Evolutionary conservation across 2,113 vertebrate species (phyloP).

Genomic region (Candoia aspera): DNA sequence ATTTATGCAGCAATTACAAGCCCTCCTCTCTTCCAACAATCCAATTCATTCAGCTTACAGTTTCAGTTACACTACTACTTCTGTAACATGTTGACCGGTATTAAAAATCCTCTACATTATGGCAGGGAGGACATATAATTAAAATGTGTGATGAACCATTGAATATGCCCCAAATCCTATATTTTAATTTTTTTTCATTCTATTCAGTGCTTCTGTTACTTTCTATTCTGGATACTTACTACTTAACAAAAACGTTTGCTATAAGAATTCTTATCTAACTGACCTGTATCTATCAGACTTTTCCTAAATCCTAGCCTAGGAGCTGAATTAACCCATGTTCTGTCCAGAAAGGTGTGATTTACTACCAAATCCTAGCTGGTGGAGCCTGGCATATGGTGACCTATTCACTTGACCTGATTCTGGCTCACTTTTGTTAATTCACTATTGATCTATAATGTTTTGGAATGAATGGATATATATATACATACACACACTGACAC

Average conservation of each 20-base stretch:
- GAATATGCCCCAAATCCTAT: not conserved
- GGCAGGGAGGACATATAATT: not conserved
- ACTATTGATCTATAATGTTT: conserved; percentile 17
- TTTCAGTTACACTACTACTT: not conserved
- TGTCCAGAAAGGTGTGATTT: not conserved
- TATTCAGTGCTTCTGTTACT: not conserved
- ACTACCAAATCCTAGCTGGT: not conserved
- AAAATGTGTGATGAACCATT: not conserved
- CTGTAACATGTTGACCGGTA: not conserved
- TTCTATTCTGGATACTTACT: conserved; percentile 16
- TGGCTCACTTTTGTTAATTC: conserved; percentile 24
- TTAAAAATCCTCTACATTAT: not conserved
- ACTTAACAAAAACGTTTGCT: not conserved
- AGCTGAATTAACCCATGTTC: not conserved
- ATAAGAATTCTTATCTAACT: not conserved
- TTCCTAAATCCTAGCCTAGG: not conserved
- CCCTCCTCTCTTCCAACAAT: not conserved
- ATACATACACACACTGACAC: not conserved
- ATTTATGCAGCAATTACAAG: not conserved
- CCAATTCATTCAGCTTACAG: not conserved
- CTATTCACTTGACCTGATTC: not conserved
- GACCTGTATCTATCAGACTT: not conserved
- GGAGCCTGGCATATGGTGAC: conserved; percentile 5
- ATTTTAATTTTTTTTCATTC: accelerated
- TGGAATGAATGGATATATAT: accelerated